Conservation (phyloP, 2,113 vertebrate species). For the Rhabdomys dilectus region DNA sequence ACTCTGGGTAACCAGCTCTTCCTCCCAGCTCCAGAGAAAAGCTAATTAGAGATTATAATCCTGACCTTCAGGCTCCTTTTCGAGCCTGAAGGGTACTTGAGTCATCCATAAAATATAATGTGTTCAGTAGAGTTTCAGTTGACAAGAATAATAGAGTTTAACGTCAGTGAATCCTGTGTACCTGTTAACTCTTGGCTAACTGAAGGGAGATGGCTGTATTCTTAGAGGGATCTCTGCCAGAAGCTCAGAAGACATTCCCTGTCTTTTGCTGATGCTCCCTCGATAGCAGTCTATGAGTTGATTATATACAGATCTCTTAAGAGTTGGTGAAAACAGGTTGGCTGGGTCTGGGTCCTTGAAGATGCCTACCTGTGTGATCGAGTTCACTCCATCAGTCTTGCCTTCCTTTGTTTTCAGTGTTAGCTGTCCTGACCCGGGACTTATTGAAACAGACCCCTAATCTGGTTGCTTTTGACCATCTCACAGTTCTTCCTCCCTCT, state of each 20-base stretch:
- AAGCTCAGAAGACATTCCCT: neutral
- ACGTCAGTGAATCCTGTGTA: neutral
- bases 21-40: slow-evolving; percentile 74
- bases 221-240: neutral
- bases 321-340: slow-evolving; percentile 3
- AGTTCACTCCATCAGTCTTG: neutral
- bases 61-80: slow-evolving; percentile 76
- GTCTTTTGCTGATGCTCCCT: neutral
- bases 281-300: neutral
- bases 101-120: slow-evolving; percentile 76
- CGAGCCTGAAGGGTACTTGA: slow-evolving; percentile 74
- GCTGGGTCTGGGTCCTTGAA: slow-evolving; percentile 10
- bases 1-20: slow-evolving; percentile 61
- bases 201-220: neutral
- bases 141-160: slow-evolving; percentile 65
- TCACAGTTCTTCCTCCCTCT: neutral
- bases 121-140: slow-evolving; percentile 53
- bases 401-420: neutral
- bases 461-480: neutral
- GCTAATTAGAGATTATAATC: slow-evolving; percentile 79
- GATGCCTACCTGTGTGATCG: neutral
- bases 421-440: neutral
- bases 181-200: slow-evolving; percentile 52
- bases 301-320: neutral
- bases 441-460: neutral